These are phyloP conservation scores for Cerastis rubricosa DNA, from an alignment of 2,888 invertebrate genomes.

Conservation along the genomic window DNA sequence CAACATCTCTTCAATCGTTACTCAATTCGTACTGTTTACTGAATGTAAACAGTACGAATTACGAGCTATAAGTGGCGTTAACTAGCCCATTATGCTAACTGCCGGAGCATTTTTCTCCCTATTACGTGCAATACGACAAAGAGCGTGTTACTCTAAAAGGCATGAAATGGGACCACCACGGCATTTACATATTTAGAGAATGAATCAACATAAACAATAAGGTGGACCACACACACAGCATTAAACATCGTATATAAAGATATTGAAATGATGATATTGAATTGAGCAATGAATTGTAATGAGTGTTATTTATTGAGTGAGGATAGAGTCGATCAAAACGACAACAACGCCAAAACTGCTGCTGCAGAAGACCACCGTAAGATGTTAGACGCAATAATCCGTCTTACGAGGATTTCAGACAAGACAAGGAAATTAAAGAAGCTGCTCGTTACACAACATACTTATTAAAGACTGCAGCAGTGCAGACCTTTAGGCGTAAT, in stretches of 20 bases:
- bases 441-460: not conserved
- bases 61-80: constrained; percentile 47
- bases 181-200: constrained; percentile 65
- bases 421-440: not conserved
- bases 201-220: constrained; percentile 70
- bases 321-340: not conserved
- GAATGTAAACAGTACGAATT: no score
- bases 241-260: constrained; percentile 18
- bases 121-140: constrained; percentile 62
- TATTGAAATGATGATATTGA: no score
- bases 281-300: constrained; percentile 20
- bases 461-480: not conserved
- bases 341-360: not conserved
- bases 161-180: constrained; percentile 62
- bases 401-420: not conserved
- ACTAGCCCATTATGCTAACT: constrained; percentile 47
- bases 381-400: no score
- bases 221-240: constrained; percentile 56
- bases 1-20: constrained; percentile 36
- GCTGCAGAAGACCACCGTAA: not conserved
- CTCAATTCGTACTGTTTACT: constrained; percentile 41
- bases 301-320: not conserved
- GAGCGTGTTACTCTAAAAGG: constrained; percentile 62
- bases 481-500: no score
- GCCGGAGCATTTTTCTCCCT: constrained; percentile 55